Percentiles rank a stretch among this genome's conserved stretches.
Evolutionary conservation across 2,888 invertebrate genomes (phyloP).

Genomic region (Altica lythri): DNA sequence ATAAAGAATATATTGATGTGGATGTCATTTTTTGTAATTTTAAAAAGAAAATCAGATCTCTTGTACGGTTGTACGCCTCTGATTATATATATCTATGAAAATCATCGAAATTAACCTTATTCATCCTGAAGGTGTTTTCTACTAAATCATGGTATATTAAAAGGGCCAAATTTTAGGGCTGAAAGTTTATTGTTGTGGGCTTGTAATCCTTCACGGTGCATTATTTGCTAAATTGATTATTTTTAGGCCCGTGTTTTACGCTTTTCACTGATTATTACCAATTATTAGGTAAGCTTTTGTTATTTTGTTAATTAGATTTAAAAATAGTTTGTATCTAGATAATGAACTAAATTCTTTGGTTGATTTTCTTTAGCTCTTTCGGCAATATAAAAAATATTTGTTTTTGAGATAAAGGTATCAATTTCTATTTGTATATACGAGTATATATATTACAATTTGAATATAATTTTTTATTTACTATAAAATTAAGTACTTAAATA

Average conservation of each 20-base stretch:
- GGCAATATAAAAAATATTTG: too few relatives aligned
- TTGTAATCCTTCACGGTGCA: constrained; percentile 30
- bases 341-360: not conserved
- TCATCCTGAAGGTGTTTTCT: constrained; percentile 31
- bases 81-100: constrained; percentile 19
- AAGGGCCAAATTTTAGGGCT: constrained; percentile 27
- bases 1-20: too few relatives aligned
- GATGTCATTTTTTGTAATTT: too few relatives aligned
- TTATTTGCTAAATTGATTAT: constrained; percentile 36
- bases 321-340: not conserved
- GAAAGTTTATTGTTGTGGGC: constrained; percentile 29
- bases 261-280: constrained; percentile 16
- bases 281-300: constrained; percentile 7
- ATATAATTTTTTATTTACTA: too few relatives aligned
- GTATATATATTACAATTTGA: too few relatives aligned
- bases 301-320: not conserved
- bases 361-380: too few relatives aligned
- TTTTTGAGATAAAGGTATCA: too few relatives aligned
- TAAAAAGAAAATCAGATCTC: too few relatives aligned
- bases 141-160: constrained; percentile 35
- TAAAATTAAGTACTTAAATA: too few relatives aligned
- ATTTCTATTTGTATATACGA: too few relatives aligned
- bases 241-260: constrained; percentile 13
- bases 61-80: constrained; percentile 19
- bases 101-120: constrained; percentile 32